Base-by-base conservation (phyloP, 2,797 vertebrate species). In the Catharus ustulatus region DNA sequence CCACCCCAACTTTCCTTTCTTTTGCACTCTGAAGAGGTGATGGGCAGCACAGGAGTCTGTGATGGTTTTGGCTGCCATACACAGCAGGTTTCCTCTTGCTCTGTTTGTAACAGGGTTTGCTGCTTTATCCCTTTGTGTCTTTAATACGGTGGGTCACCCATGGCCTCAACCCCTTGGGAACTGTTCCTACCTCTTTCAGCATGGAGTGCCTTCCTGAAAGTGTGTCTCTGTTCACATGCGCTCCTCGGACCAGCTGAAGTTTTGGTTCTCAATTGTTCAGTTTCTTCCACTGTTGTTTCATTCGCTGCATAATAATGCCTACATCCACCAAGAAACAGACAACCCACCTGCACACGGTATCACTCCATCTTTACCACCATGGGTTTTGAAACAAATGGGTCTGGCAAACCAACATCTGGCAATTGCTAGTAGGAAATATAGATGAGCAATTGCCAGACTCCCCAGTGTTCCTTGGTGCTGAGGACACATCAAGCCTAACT, bases 161-260 rank as follows among this genome's bases (percentile, higher is more conserved):
- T 10, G 13, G 23, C 13, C 4, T 2, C 9, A 68, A 23, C 11
- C 26, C 8, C 14, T 2, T 1, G 0, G 14, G 4, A 8, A 6
- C 3, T 88, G 5, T 38, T 73, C 13, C 46, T 42, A 16, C 2
- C 15, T 29, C 2, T 62, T 87, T 71, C 34, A 38, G 9, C 13
- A 12, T 29, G 15, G 19, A 73, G 1, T 29, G 5, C 2, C 8
- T 2, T 21, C 13, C 38, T 75, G 18, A 27, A 58, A 27, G 2
- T 8, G 1, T 54, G 4, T 49, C 38, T 52, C 14, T 62, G 21
- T 15, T 67, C 22, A 27, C 1, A 1, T 8, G 11, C 48, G 17
- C 7, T 51, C 21, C 32, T 34, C 59, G 26, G 26, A 63, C 12
- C 30, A 26, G 1, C 22, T 19, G 15, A 62, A 11, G 8, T 26